These are phyloP conservation scores for Matsumurasca onukii DNA, from an alignment of 1,140 invertebrate species.

Conservation along the genomic window DNA sequence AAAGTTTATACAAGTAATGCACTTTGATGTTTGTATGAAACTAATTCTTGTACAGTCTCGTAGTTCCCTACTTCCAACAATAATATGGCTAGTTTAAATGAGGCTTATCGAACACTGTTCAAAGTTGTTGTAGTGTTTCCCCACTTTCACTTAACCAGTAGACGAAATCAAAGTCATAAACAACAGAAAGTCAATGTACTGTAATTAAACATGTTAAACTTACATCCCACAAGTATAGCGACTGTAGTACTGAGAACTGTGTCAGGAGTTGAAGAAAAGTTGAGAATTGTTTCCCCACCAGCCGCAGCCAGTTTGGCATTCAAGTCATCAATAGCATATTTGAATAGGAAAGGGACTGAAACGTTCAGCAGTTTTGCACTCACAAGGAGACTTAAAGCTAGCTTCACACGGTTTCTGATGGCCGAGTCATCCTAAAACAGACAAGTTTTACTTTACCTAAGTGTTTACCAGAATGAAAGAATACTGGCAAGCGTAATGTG, in stretches of 20 bases:
- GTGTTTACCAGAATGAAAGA: neutral
- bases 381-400: slow-evolving; percentile 78
- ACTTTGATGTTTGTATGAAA: no score
- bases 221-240: slow-evolving; percentile 88
- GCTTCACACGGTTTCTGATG: slow-evolving; percentile 78
- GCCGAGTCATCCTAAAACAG: slow-evolving; percentile 68
- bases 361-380: slow-evolving; percentile 90
- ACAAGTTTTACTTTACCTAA: neutral
- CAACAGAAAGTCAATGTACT: no score
- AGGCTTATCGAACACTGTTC: no score
- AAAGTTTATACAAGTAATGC: no score
- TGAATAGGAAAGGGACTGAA: slow-evolving; percentile 95
- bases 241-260: slow-evolving; percentile 71
- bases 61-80: no score
- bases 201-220: no score
- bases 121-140: no score
- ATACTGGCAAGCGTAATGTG: no score
- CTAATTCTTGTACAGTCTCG: no score
- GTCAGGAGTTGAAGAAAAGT: slow-evolving; percentile 69
- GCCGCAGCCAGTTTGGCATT: slow-evolving; percentile 60
- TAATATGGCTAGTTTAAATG: no score
- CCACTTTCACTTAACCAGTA: no score
- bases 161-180: no score
- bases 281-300: slow-evolving; percentile 55
- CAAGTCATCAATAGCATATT: slow-evolving; percentile 88